Base-by-base conservation (phyloP, 2,888 invertebrate species). In the Phaedon cochleariae region DNA sequence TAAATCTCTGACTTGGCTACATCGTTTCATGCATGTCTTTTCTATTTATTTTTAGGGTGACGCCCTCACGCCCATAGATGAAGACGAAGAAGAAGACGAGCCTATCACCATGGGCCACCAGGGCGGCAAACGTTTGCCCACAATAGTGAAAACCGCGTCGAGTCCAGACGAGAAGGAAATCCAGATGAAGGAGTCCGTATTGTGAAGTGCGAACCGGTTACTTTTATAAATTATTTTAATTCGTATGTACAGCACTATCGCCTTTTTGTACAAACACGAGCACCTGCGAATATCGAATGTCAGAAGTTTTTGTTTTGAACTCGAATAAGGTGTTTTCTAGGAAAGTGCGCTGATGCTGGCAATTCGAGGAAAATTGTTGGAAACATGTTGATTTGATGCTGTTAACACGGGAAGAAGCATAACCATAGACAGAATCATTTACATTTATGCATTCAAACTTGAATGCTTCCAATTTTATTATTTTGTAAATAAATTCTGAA, bases 51-150 rank as follows among this genome's bases (percentile, higher is more conserved):
- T 4, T 4, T n/a, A 41, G 41, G 41, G 80, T 3, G 94, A 94
- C 81, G 90, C 90, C 7, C 85, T 94, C 52, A 91, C 92, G 3
- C 94, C 94, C 15, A 94, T 94, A 70, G 93, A 94, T 81, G 91
- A 91, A 69, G 93, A 93, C 29, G 91, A 91, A 64, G 92, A 93
- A 80, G 89, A 89, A 70, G 88, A 89, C 74, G 87, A 88, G 21
- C 90, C 90, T 55, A 91, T 91, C 75, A 90, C 90, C 1, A 91
- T 91, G 85, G 87, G 87, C 0, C 73, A 74, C 34, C 69, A 70
- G 37, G 72, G 73, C 5, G 67, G 63, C 1, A 74, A 73, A 34
- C 68, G 72, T 3, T 86, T 92, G 64, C 94, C 93, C 57, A 90
- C 90, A 81, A 94, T 94, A 74, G 87, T 91, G 3, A 90, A 92